These are phyloP conservation scores for Dendrolimus houi DNA, from an alignment of 2,888 invertebrate species.

Conservation along the genomic window DNA sequence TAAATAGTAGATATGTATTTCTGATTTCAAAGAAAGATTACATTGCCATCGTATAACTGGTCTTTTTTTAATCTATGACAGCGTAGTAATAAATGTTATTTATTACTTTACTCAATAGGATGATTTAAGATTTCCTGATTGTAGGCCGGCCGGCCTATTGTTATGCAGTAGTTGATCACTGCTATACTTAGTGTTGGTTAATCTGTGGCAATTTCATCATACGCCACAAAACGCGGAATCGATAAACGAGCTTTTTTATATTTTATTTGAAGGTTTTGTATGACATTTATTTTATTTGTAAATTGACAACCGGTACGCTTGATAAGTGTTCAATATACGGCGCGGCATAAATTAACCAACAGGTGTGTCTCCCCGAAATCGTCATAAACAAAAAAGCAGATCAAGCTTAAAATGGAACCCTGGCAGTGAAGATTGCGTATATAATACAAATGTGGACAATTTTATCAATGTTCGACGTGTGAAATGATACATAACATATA, in stretches of 20 bases:
- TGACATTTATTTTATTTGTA: slow-evolving; percentile 22
- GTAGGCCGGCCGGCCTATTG: neutral
- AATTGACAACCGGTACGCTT: slow-evolving; percentile 20
- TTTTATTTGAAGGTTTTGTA: slow-evolving; percentile 25
- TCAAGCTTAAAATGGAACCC: too few relatives aligned
- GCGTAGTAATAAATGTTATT: slow-evolving; percentile 20
- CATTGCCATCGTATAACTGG: too few relatives aligned
- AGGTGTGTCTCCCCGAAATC: slow-evolving; percentile 31
- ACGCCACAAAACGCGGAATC: slow-evolving; percentile 25
- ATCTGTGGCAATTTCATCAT: slow-evolving; percentile 36
- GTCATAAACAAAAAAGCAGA: too few relatives aligned
- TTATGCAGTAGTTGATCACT: too few relatives aligned
- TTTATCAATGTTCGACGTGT: too few relatives aligned
- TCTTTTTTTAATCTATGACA: slow-evolving; percentile 1
- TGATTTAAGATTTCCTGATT: slow-evolving; percentile 36
- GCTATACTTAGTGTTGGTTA: too few relatives aligned
- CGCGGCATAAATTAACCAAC: slow-evolving; percentile 40
- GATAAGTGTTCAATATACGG: slow-evolving; percentile 35
- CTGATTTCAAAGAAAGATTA: too few relatives aligned
- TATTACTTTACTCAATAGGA: slow-evolving; percentile 32
- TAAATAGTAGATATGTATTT: too few relatives aligned
- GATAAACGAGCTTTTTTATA: slow-evolving; percentile 30
- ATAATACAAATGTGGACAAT: too few relatives aligned
- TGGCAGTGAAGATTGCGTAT: too few relatives aligned
- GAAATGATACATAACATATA: too few relatives aligned